Percentiles rank a stretch among this genome's conserved stretches.
phyloP scores from a whole-genome alignment of 2,113 vertebrate genomes.

The Dipodomys merriami region DNA sequence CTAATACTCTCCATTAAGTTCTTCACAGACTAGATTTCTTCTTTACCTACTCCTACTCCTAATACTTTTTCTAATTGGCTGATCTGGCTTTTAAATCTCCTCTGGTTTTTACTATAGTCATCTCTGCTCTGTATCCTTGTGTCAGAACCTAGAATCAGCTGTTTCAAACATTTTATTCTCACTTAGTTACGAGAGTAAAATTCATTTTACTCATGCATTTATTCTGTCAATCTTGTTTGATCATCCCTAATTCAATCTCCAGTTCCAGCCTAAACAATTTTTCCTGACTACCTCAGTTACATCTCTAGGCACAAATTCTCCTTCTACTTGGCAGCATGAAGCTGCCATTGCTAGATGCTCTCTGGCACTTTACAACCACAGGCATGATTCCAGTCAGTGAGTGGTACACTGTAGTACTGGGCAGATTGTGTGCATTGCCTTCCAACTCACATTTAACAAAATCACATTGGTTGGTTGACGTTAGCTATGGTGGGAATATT shows the following conservation, averaged over 20 bases:
- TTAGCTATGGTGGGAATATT: neutral
- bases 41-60: neutral
- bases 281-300: neutral
- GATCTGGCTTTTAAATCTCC: neutral
- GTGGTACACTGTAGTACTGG: neutral
- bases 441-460: neutral
- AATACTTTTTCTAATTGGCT: neutral
- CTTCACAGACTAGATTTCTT: neutral
- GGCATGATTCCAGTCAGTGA: neutral
- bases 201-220: neutral
- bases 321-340: neutral
- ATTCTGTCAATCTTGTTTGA: slow-evolving; percentile 1
- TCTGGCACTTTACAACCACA: neutral
- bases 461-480: neutral
- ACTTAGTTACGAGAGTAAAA: neutral
- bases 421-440: neutral
- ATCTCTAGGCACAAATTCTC: neutral
- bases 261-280: slow-evolving; percentile 25
- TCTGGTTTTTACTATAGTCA: neutral
- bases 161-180: neutral
- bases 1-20: neutral
- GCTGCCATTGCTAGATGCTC: neutral
- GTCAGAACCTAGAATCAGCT: neutral
- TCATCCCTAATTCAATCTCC: neutral
- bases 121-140: neutral